A percentile compares a stretch with the other conserved stretches of the same genome.
phyloP scores from a whole-genome alignment of 1,140 invertebrate species.

The Drosophila truncata region DNA sequence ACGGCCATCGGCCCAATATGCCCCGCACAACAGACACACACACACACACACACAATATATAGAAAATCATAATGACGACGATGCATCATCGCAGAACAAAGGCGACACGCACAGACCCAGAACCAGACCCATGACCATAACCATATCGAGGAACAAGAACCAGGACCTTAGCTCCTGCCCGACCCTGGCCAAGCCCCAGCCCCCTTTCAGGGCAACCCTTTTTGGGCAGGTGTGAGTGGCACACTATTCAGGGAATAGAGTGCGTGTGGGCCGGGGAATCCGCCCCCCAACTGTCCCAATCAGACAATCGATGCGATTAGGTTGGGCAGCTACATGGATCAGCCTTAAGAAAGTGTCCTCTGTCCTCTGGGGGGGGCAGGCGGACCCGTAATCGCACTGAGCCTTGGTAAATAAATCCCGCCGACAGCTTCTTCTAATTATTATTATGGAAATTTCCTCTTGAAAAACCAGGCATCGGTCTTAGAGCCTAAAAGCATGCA shows the following conservation, averaged over 20 bases:
- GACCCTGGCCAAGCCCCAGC: conserved; percentile 5
- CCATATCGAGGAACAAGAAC: conserved; percentile 20
- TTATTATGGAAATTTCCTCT: conserved; percentile 50
- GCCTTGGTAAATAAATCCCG: conserved; percentile 29
- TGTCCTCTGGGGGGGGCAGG: background rate
- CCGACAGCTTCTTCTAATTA: conserved; percentile 59
- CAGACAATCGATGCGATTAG: conserved; percentile 52
- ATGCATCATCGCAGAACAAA: conserved; percentile 81
- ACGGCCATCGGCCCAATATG: background rate
- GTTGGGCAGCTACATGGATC: background rate
- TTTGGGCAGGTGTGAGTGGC: conserved; percentile 46
- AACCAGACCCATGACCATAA: conserved; percentile 33
- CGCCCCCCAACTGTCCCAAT: conserved; percentile 15
- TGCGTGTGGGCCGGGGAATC: background rate
- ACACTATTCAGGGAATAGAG: conserved; percentile 30
- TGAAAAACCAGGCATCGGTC: conserved; percentile 41
- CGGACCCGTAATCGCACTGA: background rate
- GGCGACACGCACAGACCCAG: conserved; percentile 77
- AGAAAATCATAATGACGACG: conserved; percentile 82
- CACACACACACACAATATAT: conserved; percentile 52
- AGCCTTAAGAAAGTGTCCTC: conserved; percentile 8
- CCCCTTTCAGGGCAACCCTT: conserved; percentile 22
- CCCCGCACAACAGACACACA: background rate
- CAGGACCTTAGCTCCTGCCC: conserved; percentile 25
- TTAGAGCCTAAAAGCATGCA: conserved; percentile 71